These are phyloP conservation scores for Patella pellucida DNA, from an alignment of 2,888 invertebrate genomes.

Conservation along the genomic window DNA sequence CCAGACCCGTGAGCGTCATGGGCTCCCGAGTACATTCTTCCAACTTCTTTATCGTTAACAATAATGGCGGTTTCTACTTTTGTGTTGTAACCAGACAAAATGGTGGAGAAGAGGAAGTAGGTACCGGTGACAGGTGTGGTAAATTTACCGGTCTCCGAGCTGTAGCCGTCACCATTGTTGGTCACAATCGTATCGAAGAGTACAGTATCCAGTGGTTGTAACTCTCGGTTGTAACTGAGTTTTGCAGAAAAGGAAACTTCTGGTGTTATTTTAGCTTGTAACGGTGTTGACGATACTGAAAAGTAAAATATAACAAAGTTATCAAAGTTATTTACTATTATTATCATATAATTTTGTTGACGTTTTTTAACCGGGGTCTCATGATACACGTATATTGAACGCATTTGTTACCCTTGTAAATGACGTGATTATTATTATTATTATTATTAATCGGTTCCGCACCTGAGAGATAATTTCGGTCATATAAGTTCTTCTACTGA, in stretches of 20 bases:
- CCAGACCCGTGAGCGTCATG: conserved; percentile 48
- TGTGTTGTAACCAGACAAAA: conserved; percentile 44
- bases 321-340: neutral
- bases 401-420: too few species aligned
- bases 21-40: conserved; percentile 44
- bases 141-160: conserved; percentile 41
- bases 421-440: too few species aligned
- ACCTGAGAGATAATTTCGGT: too few species aligned
- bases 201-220: conserved; percentile 41
- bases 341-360: too few species aligned
- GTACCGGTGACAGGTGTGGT: conserved; percentile 36
- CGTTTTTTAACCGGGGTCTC: too few species aligned
- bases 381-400: too few species aligned
- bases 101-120: conserved; percentile 38
- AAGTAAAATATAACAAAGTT: neutral
- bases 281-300: conserved; percentile 17
- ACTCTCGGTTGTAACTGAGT: conserved; percentile 42
- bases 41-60: conserved; percentile 43
- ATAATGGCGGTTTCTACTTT: conserved; percentile 44
- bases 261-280: conserved; percentile 16
- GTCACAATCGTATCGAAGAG: conserved; percentile 41
- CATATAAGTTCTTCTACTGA: too few species aligned
- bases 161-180: conserved; percentile 40
- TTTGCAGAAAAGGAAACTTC: conserved; percentile 39
- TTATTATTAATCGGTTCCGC: too few species aligned